Conservation (phyloP, 2,888 invertebrate species). For the Spisula subtruncata region DNA sequence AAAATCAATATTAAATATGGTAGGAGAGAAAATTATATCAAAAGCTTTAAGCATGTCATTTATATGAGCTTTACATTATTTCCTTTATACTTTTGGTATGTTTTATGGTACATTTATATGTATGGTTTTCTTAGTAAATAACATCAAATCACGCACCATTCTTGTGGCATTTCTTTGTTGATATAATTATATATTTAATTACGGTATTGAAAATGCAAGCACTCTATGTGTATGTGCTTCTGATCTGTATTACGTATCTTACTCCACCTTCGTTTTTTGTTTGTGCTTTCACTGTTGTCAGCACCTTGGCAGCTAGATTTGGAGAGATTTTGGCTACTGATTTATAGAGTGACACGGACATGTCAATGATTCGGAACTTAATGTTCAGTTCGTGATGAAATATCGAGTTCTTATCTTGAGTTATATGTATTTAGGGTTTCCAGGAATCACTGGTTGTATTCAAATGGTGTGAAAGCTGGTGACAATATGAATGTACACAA, state of each 20-base stretch:
- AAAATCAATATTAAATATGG: not conserved
- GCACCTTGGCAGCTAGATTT: not conserved
- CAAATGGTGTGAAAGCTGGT: not conserved
- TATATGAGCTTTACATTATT: not conserved
- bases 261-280: not conserved
- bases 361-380: not conserved
- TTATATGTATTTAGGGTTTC: not conserved
- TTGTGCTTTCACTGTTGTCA: slow-evolving; percentile 15
- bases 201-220: slow-evolving; percentile 12
- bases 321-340: not conserved
- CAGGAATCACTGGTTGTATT: not conserved
- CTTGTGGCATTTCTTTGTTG: not conserved
- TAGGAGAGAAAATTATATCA: not conserved
- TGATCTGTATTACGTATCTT: not conserved
- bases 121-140: slow-evolving; percentile 11
- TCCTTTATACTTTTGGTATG: slow-evolving; percentile 10
- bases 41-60: not conserved
- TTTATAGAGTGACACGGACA: not conserved
- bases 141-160: not conserved
- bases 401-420: not conserved
- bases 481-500: not conserved
- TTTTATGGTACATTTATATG: not conserved
- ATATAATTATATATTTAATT: slow-evolving; percentile 19
- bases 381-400: not conserved
- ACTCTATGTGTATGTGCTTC: slow-evolving; percentile 9